phyloP scores from a whole-genome alignment of 2,888 invertebrate genomes.

The Nephrotoma guestfalica region DNA sequence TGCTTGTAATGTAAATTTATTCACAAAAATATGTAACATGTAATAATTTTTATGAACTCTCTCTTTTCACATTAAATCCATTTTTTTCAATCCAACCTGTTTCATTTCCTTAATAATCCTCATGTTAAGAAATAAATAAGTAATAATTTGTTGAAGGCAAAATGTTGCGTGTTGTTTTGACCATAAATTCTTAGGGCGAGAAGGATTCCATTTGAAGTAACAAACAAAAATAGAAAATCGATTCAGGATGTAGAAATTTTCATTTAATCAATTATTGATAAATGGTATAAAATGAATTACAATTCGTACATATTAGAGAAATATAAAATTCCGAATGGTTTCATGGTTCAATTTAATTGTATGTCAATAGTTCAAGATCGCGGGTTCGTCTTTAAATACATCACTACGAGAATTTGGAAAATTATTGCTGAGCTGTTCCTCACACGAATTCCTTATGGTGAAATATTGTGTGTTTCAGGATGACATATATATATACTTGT shows the following conservation, averaged over 20 bases:
- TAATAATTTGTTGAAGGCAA: not conserved
- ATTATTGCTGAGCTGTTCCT: too few relatives aligned
- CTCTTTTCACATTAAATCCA: not conserved
- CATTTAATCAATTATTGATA: not conserved
- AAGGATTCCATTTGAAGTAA: not conserved
- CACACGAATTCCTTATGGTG: too few relatives aligned
- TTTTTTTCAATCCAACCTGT: not conserved
- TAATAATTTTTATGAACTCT: not conserved
- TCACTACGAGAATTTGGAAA: too few relatives aligned
- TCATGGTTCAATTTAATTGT: not conserved
- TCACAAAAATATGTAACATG: not conserved
- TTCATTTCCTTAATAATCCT: not conserved
- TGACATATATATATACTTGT: too few relatives aligned
- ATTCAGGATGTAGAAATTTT: not conserved
- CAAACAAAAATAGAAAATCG: not conserved
- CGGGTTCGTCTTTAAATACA: too few relatives aligned
- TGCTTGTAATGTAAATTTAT: not conserved
- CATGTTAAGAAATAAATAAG: not conserved
- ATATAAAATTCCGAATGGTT: not conserved
- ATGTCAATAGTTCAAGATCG: not conserved
- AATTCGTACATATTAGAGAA: not conserved
- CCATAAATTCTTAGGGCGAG: not conserved
- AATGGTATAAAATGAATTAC: not conserved
- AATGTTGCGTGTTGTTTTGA: not conserved
- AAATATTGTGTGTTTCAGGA: too few relatives aligned